A percentile compares a stretch with the other conserved stretches of the same genome.
phyloP scores from a whole-genome alignment of 2,797 vertebrate species.

The Manis crassicaudata region DNA sequence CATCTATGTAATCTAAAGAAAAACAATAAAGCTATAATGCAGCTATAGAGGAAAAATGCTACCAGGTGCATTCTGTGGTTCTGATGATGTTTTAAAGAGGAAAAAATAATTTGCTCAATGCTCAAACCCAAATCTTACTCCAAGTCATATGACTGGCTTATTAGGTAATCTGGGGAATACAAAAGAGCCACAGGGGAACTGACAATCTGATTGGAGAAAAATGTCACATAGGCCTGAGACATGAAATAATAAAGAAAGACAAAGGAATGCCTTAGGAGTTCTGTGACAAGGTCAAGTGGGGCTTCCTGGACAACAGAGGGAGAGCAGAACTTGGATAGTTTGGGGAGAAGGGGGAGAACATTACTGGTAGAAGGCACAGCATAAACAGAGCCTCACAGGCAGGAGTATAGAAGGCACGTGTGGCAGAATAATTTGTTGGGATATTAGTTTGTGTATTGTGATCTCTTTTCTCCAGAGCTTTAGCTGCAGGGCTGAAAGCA shows the following conservation, averaged over 20 bases:
- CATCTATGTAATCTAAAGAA: neutral
- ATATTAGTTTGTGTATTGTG: slow-evolving; percentile 17
- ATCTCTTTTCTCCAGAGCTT: slow-evolving; percentile 25
- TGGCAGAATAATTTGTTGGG: neutral
- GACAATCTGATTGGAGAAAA: neutral
- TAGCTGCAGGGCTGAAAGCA: neutral
- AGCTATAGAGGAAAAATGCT: slow-evolving; percentile 36
- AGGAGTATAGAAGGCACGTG: neutral
- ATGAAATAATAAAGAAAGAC: neutral
- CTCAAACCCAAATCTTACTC: slow-evolving; percentile 13
- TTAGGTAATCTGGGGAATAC: neutral
- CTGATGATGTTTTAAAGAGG: neutral
- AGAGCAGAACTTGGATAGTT: neutral
- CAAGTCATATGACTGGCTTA: neutral
- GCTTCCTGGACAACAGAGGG: neutral
- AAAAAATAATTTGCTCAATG: slow-evolving; percentile 13
- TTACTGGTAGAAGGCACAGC: neutral
- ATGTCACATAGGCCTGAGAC: neutral
- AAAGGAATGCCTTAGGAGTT: neutral
- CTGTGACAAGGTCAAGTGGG: neutral
- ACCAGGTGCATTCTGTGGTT: neutral
- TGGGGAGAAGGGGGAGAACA: neutral
- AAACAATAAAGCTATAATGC: slow-evolving; percentile 40
- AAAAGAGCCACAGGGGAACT: neutral
- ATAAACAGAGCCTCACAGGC: neutral